Conservation (phyloP, 2,888 invertebrate species). For the Acrocera orbiculus region DNA sequence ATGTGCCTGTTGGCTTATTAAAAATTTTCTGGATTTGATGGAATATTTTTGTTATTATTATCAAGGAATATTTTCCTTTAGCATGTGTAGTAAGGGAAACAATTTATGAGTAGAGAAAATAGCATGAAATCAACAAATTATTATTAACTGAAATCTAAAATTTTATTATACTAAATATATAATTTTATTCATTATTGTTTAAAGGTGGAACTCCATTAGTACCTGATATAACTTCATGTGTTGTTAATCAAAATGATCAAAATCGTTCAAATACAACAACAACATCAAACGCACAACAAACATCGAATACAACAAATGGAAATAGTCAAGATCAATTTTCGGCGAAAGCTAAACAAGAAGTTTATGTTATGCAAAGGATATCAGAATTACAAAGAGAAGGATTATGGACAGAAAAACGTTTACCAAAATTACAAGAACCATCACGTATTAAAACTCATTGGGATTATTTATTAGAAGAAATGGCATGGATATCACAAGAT, state of each 20-base stretch:
- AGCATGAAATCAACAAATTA: no score
- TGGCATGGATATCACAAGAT: slow-evolving; percentile 96
- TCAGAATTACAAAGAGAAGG: slow-evolving; percentile 85
- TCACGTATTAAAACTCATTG: slow-evolving; percentile 85
- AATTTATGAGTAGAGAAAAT: no score
- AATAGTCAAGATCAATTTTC: slow-evolving; percentile 54
- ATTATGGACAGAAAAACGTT: slow-evolving; percentile 79
- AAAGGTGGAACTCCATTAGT: slow-evolving; percentile 38
- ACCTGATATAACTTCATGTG: slow-evolving; percentile 19
- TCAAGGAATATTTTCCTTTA: no score
- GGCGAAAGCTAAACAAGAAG: slow-evolving; percentile 77
- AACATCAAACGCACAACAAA: slow-evolving; percentile 4
- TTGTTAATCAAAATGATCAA: slow-evolving; percentile 12
- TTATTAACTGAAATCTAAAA: no score
- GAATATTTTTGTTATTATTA: no score
- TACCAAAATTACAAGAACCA: slow-evolving; percentile 85
- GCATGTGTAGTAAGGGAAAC: no score
- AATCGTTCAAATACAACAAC: slow-evolving; percentile 10
- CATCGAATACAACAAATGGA: slow-evolving; percentile 7
- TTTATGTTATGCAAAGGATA: slow-evolving; percentile 83
- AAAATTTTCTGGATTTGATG: no score
- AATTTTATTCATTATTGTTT: slow-evolving; percentile 10
- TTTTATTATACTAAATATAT: no score
- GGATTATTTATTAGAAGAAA: slow-evolving; percentile 97
- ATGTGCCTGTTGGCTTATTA: no score